phyloP scores from a whole-genome alignment of 2,797 vertebrate genomes.

The Psittacula derbiana region DNA sequence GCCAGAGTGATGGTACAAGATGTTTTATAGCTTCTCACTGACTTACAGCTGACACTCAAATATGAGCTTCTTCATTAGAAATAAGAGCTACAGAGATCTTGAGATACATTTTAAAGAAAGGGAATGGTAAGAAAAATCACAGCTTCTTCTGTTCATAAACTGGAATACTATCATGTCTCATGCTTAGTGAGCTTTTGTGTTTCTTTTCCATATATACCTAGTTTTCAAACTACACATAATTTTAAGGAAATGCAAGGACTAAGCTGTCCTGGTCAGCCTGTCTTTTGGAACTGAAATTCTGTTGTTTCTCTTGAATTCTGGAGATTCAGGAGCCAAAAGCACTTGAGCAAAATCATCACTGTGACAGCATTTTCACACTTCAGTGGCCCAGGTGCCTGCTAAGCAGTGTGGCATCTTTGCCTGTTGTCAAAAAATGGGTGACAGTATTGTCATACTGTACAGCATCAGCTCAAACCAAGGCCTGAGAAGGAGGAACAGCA shows the following conservation, averaged over 20 bases:
- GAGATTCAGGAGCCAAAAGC: neutral
- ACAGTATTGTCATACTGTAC: neutral
- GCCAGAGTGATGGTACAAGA: neutral
- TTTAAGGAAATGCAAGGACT: neutral
- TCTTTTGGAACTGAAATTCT: neutral
- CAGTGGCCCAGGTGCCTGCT: neutral
- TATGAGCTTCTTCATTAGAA: neutral
- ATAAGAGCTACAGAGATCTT: neutral
- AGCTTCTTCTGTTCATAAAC: neutral
- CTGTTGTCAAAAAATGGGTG: neutral
- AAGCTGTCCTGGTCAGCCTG: neutral
- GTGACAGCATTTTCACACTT: slow-evolving; percentile 35
- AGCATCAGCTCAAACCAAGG: neutral
- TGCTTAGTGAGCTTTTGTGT: neutral
- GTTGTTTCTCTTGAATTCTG: neutral
- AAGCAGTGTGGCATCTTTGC: neutral
- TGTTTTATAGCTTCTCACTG: neutral
- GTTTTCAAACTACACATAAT: neutral
- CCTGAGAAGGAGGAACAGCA: neutral
- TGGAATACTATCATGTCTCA: neutral
- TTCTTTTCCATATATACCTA: neutral
- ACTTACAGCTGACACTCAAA: neutral
- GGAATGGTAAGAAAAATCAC: neutral
- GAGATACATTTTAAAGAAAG: neutral
- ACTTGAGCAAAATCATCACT: neutral